Percentiles rank a stretch among this genome's conserved stretches.
Evolutionary conservation across 2,113 vertebrate genomes (phyloP).

Genomic region (Chaenogobius annularis): DNA sequence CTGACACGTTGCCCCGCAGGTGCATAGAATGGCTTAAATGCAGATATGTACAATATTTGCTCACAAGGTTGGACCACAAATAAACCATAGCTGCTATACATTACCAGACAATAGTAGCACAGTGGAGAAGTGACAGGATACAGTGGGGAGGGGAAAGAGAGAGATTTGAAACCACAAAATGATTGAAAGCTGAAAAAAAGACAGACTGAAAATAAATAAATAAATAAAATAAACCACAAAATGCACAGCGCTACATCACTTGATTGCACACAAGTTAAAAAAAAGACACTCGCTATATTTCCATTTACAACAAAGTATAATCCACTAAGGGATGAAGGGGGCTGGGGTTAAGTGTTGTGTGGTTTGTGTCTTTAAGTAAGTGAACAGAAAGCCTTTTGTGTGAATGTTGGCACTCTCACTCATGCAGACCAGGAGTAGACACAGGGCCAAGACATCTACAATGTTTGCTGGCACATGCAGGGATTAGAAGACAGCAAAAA

Average conservation of each 20-base stretch:
- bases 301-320: constrained; percentile 10
- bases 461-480: constrained; percentile 42
- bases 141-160: too few species aligned
- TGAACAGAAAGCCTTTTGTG: constrained; percentile 52
- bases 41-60: too few species aligned
- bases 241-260: background rate
- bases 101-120: too few species aligned
- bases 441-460: constrained; percentile 56
- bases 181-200: background rate
- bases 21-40: too few species aligned
- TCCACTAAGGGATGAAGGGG: constrained; percentile 8
- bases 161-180: too few species aligned
- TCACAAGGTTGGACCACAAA: too few species aligned
- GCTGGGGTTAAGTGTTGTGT: constrained; percentile 50
- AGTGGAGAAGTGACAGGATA: too few species aligned
- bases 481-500: constrained; percentile 49
- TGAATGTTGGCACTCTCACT: constrained; percentile 40
- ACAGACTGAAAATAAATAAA: background rate
- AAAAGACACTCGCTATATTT: background rate
- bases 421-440: constrained; percentile 17
- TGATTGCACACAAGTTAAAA: background rate
- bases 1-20: too few species aligned
- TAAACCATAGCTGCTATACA: too few species aligned
- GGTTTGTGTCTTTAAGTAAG: constrained; percentile 51
- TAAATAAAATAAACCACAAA: background rate